phyloP scores from a whole-genome alignment of 2,113 vertebrate species.

The Pyrgilauda ruficollis region DNA sequence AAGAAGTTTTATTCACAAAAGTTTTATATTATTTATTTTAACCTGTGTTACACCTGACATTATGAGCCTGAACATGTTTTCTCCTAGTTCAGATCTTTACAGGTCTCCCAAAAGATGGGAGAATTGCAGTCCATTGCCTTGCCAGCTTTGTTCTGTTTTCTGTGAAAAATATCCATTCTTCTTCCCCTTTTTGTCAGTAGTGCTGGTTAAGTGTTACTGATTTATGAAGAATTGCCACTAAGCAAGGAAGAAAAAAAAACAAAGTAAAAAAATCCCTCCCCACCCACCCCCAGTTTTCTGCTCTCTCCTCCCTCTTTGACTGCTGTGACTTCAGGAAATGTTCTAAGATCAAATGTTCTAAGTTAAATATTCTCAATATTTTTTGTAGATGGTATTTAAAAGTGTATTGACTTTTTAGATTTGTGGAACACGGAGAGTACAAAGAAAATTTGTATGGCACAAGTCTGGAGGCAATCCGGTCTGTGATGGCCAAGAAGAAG shows the following conservation, averaged over 20 bases:
- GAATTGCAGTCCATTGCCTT: not conserved
- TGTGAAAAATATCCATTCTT: not conserved
- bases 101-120: not conserved
- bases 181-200: not conserved
- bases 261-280: not conserved
- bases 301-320: not conserved
- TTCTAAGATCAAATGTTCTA: not conserved
- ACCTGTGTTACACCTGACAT: not conserved
- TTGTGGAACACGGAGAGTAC: slow-evolving; percentile 92
- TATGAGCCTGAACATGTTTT: rapidly evolving
- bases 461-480: slow-evolving; percentile 87
- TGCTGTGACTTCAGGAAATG: not conserved
- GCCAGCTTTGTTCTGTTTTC: not conserved
- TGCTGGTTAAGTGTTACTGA: not conserved
- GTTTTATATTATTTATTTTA: not conserved
- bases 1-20: not conserved
- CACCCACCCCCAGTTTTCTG: rapidly evolving
- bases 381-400: not conserved
- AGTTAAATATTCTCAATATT: not conserved
- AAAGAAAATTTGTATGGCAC: slow-evolving; percentile 94
- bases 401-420: slow-evolving; percentile 69
- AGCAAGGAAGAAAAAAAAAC: not conserved
- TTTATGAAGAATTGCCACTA: not conserved
- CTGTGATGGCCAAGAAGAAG: slow-evolving; percentile 85
- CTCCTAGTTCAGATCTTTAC: not conserved